Evolutionary conservation across 2,113 vertebrate species (phyloP), one percentile per base, ranked within the genome.

Genomic region (Aphelocoma coerulescens): DNA sequence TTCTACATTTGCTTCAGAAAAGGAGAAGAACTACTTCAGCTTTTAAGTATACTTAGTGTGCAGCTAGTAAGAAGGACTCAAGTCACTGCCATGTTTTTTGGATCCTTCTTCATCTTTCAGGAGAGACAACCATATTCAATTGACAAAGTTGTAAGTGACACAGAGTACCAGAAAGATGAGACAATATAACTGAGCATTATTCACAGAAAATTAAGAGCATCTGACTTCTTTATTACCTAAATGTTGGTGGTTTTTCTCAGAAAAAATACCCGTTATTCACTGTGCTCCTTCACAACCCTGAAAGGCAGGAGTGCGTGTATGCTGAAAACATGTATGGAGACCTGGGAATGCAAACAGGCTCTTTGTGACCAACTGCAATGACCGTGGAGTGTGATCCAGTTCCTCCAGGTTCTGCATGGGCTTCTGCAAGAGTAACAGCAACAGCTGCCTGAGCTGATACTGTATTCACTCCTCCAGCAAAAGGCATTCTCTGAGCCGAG

Each of bases 291-390:
- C 49, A 41, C 22, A 52, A 5, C 8, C 10, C 49, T 35, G 58
- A 57, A 69, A 62, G 37, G 24, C 46, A 80, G 5, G 17, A 76
- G 24, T 14, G 59, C 3, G 1, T 48, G 48, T 41, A 26, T 11
- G 10, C 6, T 73, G 57, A 55, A 48, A 12, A 37, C 1, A 0
- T 1, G 6, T 21, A 39, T 3, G 6, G 55, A 62, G 28, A 48
- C n/a, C 14, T 33, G 28, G 49, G 20, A 68, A 79, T 6, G 4
- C 32, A 76, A 59, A 61, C 14, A 32, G 44, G 49, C 24, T 49
- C 52, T 54, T 74, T 2, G 2, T 39, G 49, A 61, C n/a, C 33
- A 51, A 30, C 22, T 41, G 20, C 37, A 68, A 3, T 7, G 78
- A 57, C 26, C 30, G 28, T 5, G 7, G 44, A 62, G 66, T 37